phyloP scores from a whole-genome alignment of 2,888 invertebrate genomes.

The Platynereis dumerilii region DNA sequence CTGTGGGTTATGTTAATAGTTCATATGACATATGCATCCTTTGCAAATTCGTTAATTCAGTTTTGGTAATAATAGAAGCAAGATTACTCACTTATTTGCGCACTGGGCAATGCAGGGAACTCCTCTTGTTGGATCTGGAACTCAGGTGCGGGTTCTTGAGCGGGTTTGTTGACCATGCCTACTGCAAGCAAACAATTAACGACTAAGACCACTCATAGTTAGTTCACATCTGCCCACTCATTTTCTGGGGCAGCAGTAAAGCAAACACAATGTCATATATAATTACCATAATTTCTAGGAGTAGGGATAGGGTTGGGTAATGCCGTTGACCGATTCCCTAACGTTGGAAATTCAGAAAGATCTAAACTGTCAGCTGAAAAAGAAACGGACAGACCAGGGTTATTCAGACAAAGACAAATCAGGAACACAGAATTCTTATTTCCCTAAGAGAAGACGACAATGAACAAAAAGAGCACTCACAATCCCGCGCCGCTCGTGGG shows the following conservation, averaged over 20 bases:
- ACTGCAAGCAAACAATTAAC: conserved; percentile 8
- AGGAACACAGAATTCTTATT: too few species aligned
- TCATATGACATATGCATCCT: too few species aligned
- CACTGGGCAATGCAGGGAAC: conserved; percentile 97
- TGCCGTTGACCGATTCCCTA: conserved; percentile 51
- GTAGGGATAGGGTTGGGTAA: conserved; percentile 53
- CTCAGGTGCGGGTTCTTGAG: conserved; percentile 59
- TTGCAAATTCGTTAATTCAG: too few species aligned
- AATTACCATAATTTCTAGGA: conserved; percentile 58
- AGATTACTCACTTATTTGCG: conserved; percentile 40
- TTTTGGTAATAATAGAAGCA: too few species aligned
- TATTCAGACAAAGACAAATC: too few species aligned
- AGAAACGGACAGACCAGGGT: background rate
- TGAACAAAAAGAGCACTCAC: too few species aligned
- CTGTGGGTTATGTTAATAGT: too few species aligned
- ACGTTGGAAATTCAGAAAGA: conserved; percentile 58
- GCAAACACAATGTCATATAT: background rate
- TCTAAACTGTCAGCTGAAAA: conserved; percentile 43
- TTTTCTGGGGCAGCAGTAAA: background rate
- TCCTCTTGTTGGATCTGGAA: conserved; percentile 95
- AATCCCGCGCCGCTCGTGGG: too few species aligned
- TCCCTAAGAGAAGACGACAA: too few species aligned
- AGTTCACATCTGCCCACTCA: background rate
- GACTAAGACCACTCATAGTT: background rate
- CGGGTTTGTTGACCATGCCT: conserved; percentile 61